Base-by-base conservation (phyloP, 2,113 vertebrate genomes). In the Chaetodon auriga region DNA sequence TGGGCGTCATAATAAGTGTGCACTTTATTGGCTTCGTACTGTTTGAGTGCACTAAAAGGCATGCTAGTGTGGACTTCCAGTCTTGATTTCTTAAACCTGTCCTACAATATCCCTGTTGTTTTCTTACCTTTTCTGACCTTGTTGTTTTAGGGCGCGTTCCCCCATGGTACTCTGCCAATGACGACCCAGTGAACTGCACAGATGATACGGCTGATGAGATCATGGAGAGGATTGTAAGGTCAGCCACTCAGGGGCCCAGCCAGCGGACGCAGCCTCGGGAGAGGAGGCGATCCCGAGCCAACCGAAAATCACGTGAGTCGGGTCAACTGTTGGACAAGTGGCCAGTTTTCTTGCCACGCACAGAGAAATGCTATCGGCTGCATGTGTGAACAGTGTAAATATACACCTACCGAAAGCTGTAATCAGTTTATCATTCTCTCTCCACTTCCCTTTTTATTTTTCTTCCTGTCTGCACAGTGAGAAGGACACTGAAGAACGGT, bases 161-260 rank as follows among this genome's bases (percentile, higher is more conserved):
- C 63, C 96, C 97, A 0, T 97, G 97, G 97, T 97, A 95, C 0
- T 75, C 96, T 77, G 93, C 94, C 71, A 96, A 84, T 0, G 97
- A 97, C 0, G 97, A 99, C 77, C 95, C 96, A 0, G 93, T 97
- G 0, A 97, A 95, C 1, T 95, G 96, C 79, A 96, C 96, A 0
- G 97, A 97, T 3, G 97, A 98, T 0, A 96, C 97, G 0, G 98
- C 98, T 0, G 98, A 99, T 81, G 98, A 99, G 94, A 99, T 99
- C 93, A 99, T 99, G 98, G 98, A 99, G 92, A 96, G 97, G 76
- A 99, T 99, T 0, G 98, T 99, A 5, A 97, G 98, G 90, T 99
- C 98, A 0, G 98, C 98, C 91, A 99, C 97, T 79, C 98, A 99
- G 95, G 97, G 96, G 90, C 98, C 97, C 91, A 96, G 96, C 87